Evolutionary conservation across 2,888 invertebrate genomes (phyloP), one percentile per base, ranked within the genome.

Genomic region (Tachina lurida): DNA sequence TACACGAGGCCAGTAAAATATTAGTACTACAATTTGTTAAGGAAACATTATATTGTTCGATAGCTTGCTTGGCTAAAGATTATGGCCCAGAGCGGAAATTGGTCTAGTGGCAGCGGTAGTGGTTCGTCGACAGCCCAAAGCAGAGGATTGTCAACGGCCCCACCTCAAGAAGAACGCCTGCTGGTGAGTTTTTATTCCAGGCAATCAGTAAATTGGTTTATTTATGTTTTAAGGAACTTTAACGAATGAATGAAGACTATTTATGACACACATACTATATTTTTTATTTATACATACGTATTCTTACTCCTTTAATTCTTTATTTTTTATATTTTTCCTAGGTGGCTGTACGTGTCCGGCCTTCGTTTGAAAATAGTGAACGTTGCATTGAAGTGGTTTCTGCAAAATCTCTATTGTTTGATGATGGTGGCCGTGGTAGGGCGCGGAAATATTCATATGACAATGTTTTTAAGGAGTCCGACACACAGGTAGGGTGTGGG

Each of bases 341-440:
- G 97, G 98, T 98, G 86, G 97, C 97, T 67, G 96, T 98, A 77
- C 95, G 98, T 89, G 96, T 98, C 87, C 95, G 98, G 83, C 98
- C 98, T 10, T 94, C 97, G 87, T 95, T 95, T 87, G 98, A 98
- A 93, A 95, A 95, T 68, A 95, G 89, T 39, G 91, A 92, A 60
- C 91, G 92, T 78, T 93, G 93, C 87, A 90, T 93, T 70, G 93
- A 93, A 88, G 93, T 93, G 15, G 89, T 92, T 43, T 92, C 93
- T 3, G 90, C 91, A 13, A 92, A 92, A 65, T 92, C 93, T 0
- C 86, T 93, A 15, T 88, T 92, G 0, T 93, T 92, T 73, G 93
- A 93, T 79, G 93, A 93, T 79, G 93, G 93, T 79, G 93, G 94
- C 31, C 95, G 95, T 80, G 93, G 94, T 74, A 94, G 95, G 22